phyloP scores from a whole-genome alignment of 2,113 vertebrate genomes.

The Lepus americanus region DNA sequence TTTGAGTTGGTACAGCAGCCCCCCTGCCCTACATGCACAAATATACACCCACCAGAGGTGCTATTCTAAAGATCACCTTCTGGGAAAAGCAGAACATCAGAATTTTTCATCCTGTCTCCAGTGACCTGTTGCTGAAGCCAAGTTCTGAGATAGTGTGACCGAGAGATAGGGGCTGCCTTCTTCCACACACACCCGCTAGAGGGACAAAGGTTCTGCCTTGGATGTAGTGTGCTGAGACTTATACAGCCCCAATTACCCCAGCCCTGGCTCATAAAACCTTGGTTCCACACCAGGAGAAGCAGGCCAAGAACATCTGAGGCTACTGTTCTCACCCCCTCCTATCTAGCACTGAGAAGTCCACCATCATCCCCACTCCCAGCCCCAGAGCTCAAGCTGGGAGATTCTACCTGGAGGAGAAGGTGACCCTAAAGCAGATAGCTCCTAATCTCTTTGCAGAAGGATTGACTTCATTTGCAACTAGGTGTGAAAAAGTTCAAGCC shows the following conservation, averaged over 20 bases:
- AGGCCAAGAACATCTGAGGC: not conserved
- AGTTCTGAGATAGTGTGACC: not conserved
- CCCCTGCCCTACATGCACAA: too few species aligned
- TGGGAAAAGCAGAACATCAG: not conserved
- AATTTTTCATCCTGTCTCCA: not conserved
- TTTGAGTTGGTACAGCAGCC: not conserved
- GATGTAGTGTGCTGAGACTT: not conserved
- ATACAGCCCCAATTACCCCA: not conserved
- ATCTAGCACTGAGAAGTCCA: not conserved
- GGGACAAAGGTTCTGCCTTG: not conserved
- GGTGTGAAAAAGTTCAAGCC: not conserved
- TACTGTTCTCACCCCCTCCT: not conserved
- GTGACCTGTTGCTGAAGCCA: not conserved
- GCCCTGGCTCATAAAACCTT: not conserved
- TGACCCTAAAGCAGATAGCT: not conserved
- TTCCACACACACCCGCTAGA: not conserved
- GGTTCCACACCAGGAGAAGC: not conserved
- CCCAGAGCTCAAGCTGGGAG: not conserved
- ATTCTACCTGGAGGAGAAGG: conserved; percentile 7
- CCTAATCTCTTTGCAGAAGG: not conserved
- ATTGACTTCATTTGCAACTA: not conserved
- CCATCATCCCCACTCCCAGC: not conserved
- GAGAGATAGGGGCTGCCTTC: not conserved
- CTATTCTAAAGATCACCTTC: not conserved
- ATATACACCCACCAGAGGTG: not conserved